These are phyloP conservation scores for Uloborus plumipes DNA, from an alignment of 2,888 invertebrate species.

Conservation along the genomic window DNA sequence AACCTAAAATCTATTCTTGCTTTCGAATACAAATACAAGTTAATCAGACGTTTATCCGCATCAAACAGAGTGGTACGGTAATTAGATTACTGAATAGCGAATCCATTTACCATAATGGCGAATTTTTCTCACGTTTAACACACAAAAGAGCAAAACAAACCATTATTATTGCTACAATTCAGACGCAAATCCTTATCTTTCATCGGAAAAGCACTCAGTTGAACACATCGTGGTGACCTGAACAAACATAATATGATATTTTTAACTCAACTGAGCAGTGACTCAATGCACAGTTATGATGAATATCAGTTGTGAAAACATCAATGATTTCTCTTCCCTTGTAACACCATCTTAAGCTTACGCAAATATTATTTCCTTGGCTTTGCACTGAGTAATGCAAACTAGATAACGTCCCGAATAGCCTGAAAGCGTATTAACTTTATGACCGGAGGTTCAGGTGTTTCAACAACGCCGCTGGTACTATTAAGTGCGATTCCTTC, in stretches of 20 bases:
- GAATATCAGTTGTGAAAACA: conserved; percentile 45
- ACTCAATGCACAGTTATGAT: conserved; percentile 44
- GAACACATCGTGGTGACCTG: conserved; percentile 37
- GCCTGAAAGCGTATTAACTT: conserved; percentile 41
- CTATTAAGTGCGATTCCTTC: conserved; percentile 33
- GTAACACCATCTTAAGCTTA: conserved; percentile 58
- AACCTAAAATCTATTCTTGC: too few relatives aligned
- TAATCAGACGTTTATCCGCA: too few relatives aligned
- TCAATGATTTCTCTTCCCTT: conserved; percentile 36
- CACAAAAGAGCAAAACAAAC: background rate
- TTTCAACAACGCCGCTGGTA: conserved; percentile 9
- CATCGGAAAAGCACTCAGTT: conserved; percentile 21
- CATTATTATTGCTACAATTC: conserved; percentile 39
- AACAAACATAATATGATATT: conserved; percentile 44
- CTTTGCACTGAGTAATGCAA: conserved; percentile 32
- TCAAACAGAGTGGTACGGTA: background rate
- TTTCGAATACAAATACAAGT: too few relatives aligned
- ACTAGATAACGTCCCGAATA: conserved; percentile 33
- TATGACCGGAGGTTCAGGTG: conserved; percentile 43
- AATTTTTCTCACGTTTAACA: too few relatives aligned
- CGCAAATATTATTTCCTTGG: conserved; percentile 50
- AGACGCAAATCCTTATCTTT: conserved; percentile 32
- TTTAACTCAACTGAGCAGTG: conserved; percentile 41
- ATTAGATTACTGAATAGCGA: conserved; percentile 4
- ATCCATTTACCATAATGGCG: too few relatives aligned